Base-by-base conservation (phyloP, 2,888 invertebrate genomes). In the Linnaemya tessellans region DNA sequence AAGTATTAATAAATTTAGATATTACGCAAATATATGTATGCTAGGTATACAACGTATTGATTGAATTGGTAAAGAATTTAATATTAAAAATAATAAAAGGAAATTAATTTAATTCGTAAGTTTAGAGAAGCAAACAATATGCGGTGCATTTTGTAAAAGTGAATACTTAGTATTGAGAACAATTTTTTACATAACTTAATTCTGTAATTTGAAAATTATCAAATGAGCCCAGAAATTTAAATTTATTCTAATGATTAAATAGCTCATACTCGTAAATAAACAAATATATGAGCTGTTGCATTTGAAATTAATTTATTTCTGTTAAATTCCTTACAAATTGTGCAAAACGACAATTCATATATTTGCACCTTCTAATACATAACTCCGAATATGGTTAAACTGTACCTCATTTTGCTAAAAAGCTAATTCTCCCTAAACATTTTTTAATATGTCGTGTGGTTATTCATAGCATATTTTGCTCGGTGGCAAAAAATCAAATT, bases 11-110 rank as follows among this genome's bases (percentile, higher is more conserved):
- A 64, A 74, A 30, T 65, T 43, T 70, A 77, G 43, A 68, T 43
- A 49, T 41, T 58, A 80, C 51, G 74, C 30, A 68, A 71, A 70
- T 78, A 35, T 67, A 51, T 51, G 35, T 81, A 74, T 79, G 74
- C 75, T 65, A 82, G 43, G 60, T 82, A 82, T 71, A 79, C 82
- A 82, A 82, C 85, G 71, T 85, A 74, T 85, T 82, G 85, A 85
- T 81, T 82, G 82, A 81, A 85, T 81, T 82, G 82, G 65, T 82
- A 85, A 85, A 85, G 85, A 82, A 75, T 85, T 85, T 79, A 85
- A 74, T 64, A 64, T 60, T 22, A 46, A n/a, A n/a, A n/a, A n/a
- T 22, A 49, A 35, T 11, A 67, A 41, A 67, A 71, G 70, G 25
- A 62, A 73, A 73, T 54, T 70, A 35, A 71, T 77, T 80, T 80